phyloP scores from a whole-genome alignment of 2,888 invertebrate species.

The Miltochrista miniata region DNA sequence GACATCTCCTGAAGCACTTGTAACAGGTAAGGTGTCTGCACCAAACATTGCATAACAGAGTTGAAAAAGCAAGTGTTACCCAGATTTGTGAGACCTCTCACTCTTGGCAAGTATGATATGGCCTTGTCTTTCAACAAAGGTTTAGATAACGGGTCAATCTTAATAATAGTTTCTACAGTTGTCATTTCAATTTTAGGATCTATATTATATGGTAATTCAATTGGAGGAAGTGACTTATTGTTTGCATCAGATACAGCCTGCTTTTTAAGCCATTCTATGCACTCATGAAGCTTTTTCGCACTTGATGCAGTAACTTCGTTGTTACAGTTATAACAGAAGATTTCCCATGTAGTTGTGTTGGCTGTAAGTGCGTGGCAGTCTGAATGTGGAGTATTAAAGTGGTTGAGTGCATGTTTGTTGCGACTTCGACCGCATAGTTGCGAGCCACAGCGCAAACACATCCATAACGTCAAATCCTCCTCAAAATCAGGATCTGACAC shows the following conservation, averaged over 20 bases:
- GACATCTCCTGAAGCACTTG: conserved; percentile 88
- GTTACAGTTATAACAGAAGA: conserved; percentile 93
- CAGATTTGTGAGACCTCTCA: conserved; percentile 93
- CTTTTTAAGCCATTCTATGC: conserved; percentile 89
- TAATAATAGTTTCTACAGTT: conserved; percentile 50
- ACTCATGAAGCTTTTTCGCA: conserved; percentile 88
- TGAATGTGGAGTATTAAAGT: conserved; percentile 89
- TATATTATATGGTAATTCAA: conserved; percentile 58
- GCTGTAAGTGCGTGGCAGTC: conserved; percentile 90
- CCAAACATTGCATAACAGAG: conserved; percentile 96
- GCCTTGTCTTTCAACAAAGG: conserved; percentile 59
- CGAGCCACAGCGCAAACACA: conserved; percentile 92
- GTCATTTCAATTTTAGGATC: conserved; percentile 54
- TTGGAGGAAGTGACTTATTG: conserved; percentile 63
- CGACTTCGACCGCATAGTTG: conserved; percentile 88
- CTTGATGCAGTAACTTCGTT: conserved; percentile 85
- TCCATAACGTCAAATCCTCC: conserved; percentile 85
- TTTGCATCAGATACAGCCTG: conserved; percentile 58
- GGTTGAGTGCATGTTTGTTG: conserved; percentile 88
- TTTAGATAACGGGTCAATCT: conserved; percentile 49
- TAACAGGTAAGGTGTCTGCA: conserved; percentile 91
- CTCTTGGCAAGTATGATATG: conserved; percentile 75
- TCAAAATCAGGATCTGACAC: conserved; percentile 75
- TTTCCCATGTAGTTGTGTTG: conserved; percentile 87
- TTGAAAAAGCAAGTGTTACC: conserved; percentile 99